Conservation (phyloP, 2,113 vertebrate genomes). For the Calonectris borealis region DNA sequence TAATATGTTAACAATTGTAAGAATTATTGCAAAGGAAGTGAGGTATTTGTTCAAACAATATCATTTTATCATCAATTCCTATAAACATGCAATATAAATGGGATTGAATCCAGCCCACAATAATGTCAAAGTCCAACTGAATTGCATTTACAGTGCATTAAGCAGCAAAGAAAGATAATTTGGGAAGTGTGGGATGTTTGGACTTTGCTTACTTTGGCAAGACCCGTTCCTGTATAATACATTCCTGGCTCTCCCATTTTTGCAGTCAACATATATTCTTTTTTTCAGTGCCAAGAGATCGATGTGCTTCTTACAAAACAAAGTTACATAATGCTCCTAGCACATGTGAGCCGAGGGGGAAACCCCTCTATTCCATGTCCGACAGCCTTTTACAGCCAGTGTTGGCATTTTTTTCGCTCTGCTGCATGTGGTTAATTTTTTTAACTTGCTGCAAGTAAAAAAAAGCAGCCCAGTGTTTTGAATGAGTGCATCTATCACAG, state of each 20-base stretch:
- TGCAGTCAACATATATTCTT: background rate
- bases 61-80: constrained; percentile 28
- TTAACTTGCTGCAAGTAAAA: background rate
- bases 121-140: constrained; percentile 23
- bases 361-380: background rate
- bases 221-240: background rate
- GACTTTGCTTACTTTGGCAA: constrained; percentile 33
- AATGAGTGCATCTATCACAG: background rate
- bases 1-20: constrained; percentile 20
- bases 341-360: background rate
- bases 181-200: constrained; percentile 41
- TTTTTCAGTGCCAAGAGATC: background rate
- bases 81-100: constrained; percentile 8
- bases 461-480: background rate
- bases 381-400: background rate
- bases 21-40: constrained; percentile 46
- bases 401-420: background rate
- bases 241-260: constrained; percentile 3
- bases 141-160: constrained; percentile 55
- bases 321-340: background rate
- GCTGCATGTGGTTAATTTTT: background rate
- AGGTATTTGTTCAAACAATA: constrained; percentile 36
- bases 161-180: constrained; percentile 58
- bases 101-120: constrained; percentile 14
- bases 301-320: background rate